Conservation (phyloP, 2,113 vertebrate genomes). For the Mesocricetus auratus region DNA sequence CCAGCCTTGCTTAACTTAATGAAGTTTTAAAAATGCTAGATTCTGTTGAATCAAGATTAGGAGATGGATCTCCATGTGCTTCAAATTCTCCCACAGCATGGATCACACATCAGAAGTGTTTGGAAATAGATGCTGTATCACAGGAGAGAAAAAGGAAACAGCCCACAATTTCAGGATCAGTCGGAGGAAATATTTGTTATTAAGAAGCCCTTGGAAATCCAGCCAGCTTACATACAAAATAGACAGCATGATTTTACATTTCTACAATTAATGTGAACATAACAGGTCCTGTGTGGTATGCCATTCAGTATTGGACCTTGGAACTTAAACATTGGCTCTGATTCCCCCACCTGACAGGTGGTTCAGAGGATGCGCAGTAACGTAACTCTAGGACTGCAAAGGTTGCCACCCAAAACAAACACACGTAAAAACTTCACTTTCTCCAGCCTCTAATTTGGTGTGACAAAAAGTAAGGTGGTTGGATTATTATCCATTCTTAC, state of each 20-base stretch:
- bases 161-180: neutral
- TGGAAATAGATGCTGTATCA: neutral
- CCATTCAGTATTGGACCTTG: neutral
- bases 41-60: neutral
- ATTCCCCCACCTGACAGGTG: neutral
- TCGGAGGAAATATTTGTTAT: slow-evolving; percentile 23
- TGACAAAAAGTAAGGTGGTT: neutral
- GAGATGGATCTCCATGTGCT: too few species aligned
- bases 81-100: neutral
- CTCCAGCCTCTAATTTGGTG: neutral
- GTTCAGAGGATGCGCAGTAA: neutral
- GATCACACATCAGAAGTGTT: neutral
- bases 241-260: neutral
- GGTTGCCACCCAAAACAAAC: neutral
- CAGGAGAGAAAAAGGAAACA: neutral
- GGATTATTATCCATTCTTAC: neutral
- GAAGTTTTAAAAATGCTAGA: slow-evolving; percentile 43
- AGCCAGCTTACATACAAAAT: neutral
- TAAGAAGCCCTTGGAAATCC: neutral
- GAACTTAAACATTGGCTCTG: neutral
- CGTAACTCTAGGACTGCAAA: neutral
- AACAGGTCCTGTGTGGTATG: neutral
- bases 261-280: neutral
- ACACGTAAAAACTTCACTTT: neutral
- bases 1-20: neutral